Evolutionary conservation across 2,797 vertebrate species (phyloP).

Genomic region (Eidolon dupreanum): DNA sequence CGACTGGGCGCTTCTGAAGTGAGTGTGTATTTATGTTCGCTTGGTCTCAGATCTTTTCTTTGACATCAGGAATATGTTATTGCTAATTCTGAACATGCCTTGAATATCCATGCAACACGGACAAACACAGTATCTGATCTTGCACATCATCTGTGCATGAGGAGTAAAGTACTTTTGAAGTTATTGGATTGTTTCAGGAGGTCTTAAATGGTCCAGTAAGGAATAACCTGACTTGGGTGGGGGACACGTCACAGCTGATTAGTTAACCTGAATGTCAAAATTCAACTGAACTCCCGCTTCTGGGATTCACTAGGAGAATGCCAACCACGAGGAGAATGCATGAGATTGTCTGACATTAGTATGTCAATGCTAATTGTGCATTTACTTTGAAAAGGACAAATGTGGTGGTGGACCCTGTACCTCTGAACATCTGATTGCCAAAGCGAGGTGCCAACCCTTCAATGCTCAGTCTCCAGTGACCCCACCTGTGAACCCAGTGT

Average conservation of each 20-base stretch:
- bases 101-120: neutral
- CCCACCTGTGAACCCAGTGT: neutral
- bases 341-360: neutral
- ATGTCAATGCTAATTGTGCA: neutral
- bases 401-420: neutral
- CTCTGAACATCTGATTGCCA: neutral
- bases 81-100: neutral
- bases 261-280: neutral
- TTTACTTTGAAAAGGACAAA: neutral
- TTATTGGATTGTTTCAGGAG: neutral
- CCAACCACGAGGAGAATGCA: neutral
- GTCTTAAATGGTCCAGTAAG: neutral
- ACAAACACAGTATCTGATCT: neutral
- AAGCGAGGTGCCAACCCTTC: rapidly evolving
- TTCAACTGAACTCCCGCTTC: neutral
- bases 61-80: neutral
- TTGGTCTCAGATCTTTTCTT: neutral
- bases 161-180: neutral
- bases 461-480: neutral
- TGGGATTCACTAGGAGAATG: neutral
- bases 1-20: neutral
- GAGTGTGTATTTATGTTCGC: neutral
- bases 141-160: neutral
- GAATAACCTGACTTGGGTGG: neutral
- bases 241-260: neutral